phyloP scores from a whole-genome alignment of 2,888 invertebrate species.

The Deilephila porcellus region DNA sequence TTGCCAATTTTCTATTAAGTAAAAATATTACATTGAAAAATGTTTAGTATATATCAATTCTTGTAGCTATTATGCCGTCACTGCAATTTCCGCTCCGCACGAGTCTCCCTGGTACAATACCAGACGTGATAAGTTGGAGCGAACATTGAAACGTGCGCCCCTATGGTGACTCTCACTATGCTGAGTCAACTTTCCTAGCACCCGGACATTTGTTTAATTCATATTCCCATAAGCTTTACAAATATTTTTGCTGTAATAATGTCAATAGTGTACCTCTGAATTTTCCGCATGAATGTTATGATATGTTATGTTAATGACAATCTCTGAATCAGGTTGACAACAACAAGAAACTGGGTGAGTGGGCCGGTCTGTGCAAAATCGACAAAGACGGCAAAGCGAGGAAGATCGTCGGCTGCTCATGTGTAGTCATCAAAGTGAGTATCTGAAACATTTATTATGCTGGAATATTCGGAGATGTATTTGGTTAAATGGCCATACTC shows the following conservation, averaged over 20 bases:
- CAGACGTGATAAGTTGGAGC: conserved; percentile 63
- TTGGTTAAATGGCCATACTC: too few species aligned
- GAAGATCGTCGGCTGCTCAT: conserved; percentile 99
- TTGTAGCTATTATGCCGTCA: too few species aligned
- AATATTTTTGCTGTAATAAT: not conserved
- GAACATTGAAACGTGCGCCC: conserved; percentile 72
- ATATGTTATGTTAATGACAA: not conserved
- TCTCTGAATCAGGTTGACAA: conserved; percentile 90
- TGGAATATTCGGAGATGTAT: too few species aligned
- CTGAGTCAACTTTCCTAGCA: conserved; percentile 81
- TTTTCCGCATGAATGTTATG: not conserved
- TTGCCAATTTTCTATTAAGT: too few species aligned
- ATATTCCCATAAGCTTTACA: not conserved
- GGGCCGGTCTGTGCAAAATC: conserved; percentile 99
- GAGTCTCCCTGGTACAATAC: conserved; percentile 59
- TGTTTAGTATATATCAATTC: too few species aligned
- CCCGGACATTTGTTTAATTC: conserved; percentile 55
- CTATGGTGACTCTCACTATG: conserved; percentile 77
- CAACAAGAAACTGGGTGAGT: conserved; percentile 99
- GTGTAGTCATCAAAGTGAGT: conserved; percentile 96
- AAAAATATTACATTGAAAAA: too few species aligned
- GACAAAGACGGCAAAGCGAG: conserved; percentile 99
- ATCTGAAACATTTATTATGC: not conserved
- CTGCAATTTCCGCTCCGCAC: conserved; percentile 63
- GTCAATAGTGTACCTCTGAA: too few species aligned